phyloP scores from a whole-genome alignment of 2,113 vertebrate genomes.

The Lates calcarifer region DNA sequence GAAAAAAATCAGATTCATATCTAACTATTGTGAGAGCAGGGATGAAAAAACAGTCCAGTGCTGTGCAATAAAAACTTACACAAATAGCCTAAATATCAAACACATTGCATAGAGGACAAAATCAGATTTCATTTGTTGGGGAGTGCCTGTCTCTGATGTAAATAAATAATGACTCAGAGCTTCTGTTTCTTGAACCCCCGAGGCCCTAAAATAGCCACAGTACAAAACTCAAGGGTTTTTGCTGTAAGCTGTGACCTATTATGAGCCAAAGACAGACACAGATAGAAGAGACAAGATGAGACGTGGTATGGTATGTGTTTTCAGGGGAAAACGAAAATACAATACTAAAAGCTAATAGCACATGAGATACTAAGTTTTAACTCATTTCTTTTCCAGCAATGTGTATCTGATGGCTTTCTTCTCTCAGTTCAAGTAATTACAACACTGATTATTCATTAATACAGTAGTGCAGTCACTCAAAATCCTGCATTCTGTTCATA shows the following conservation, averaged over 20 bases:
- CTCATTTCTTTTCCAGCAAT: not conserved
- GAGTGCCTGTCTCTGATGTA: not conserved
- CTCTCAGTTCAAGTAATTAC: not conserved
- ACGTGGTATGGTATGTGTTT: not conserved
- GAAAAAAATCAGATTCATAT: not conserved
- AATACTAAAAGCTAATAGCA: too few species aligned
- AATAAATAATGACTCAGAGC: slow-evolving; percentile 51
- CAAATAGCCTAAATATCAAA: not conserved
- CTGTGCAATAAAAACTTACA: not conserved
- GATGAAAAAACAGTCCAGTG: not conserved
- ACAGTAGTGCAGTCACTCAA: not conserved
- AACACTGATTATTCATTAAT: not conserved
- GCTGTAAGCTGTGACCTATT: slow-evolving; percentile 20
- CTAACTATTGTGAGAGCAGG: not conserved
- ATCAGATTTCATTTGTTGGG: slow-evolving; percentile 10
- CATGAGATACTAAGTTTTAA: not conserved
- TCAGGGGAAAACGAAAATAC: not conserved
- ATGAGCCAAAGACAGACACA: slow-evolving; percentile 14
- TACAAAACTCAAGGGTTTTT: slow-evolving; percentile 24
- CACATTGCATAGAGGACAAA: not conserved
- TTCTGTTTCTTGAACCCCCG: slow-evolving; percentile 34
- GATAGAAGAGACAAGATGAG: slow-evolving; percentile 14
- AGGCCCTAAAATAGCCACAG: slow-evolving; percentile 29
- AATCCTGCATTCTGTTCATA: not conserved
- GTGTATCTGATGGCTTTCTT: slow-evolving; percentile 2